Base-by-base conservation (phyloP, 2,797 vertebrate species). In the Perdix hodgsoniae region DNA sequence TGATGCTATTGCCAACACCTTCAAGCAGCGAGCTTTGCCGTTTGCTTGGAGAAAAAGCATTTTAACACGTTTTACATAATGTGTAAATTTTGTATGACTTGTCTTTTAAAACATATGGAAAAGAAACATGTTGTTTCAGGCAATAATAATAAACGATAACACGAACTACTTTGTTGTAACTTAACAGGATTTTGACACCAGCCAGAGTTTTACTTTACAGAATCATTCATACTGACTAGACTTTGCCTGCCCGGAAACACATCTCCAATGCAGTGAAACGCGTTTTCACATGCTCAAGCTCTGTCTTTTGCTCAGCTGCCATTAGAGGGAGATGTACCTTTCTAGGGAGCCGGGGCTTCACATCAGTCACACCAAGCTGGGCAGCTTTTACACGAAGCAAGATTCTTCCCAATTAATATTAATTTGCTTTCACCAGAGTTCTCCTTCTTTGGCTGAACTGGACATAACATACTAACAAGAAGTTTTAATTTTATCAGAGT, bases 261-360 rank as follows among this genome's bases (percentile, higher is more conserved):
- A 10, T 79, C 79, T 94, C 27, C 72, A 75, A 47, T 16, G 6
- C 21, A 59, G 21, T 11, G 29, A 65, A 59, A 60, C 29, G 10
- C 7, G 75, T 69, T 29, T 26, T 52, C 4, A 10, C 67, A 72
- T 86, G 89, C 86, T 60, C 31, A 23, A 19, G 14, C 19, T 42
- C 29, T 76, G 56, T 67, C 40, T n/a, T 91, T 84, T 77, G 64
- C 40, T 42, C 29, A 61, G 8, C 70, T 94, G 57, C 94, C 95
- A 6, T 93, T 94, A 96, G 93, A 94, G 94, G 94, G 94, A 95
- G 90, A 88, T 94, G 63, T 67, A 42, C 64, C 67, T 86, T 35
- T n/a, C 12, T 57, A 52, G 44, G 45, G 60, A 79, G 5, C 39
- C 52, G 39, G 44, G 76, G 70, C 9, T 57, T 17, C 56, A 63